Evolutionary conservation across 2,888 invertebrate genomes (phyloP), one percentile per base, ranked within the genome.

Genomic region (Hecatera dysodea): DNA sequence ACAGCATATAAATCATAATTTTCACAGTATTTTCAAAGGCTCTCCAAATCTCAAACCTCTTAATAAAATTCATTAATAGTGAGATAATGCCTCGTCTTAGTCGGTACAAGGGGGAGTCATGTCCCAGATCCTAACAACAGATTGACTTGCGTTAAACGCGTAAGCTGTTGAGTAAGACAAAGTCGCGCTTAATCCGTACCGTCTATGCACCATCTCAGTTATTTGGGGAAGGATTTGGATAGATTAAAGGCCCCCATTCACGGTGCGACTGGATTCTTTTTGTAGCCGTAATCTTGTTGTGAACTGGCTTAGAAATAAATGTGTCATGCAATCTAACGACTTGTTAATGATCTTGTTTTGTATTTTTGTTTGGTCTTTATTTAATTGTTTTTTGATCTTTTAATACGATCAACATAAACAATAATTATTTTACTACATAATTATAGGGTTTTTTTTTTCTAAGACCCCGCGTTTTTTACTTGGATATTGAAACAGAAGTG

Each of bases 81-180:
- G n/a, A 66, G 65, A 69, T 67, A 81, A 83, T 70, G 75, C 77
- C 80, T 72, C 82, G 80, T 80, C 82, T 81, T 81, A 84, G 69
- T 50, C 73, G 60, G 73, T 84, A 86, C 83, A 86, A 86, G 80
- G 75, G 80, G 77, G 73, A 73, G 71, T 75, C 84, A 74, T 81
- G 83, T 87, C 75, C 48, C 63, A 80, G 75, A 74, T 80, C 75
- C 65, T 62, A 48, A 66, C 72, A 77, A 81, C 76, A 87, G 87
- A 88, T 85, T 85, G 88, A 84, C 87, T 89, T 83, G 86, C 85
- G 88, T 86, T 88, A 87, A 89, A 89, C 84, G 80, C 84, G 85
- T 91, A 91, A 92, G 86, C 89, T 82, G 87, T 89, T 92, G 90
- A 92, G 91, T 90, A 92, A 93, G 93, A 92, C 92, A 90, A 92